Conservation (phyloP, 2,113 vertebrate species). For the Marmota monax region DNA sequence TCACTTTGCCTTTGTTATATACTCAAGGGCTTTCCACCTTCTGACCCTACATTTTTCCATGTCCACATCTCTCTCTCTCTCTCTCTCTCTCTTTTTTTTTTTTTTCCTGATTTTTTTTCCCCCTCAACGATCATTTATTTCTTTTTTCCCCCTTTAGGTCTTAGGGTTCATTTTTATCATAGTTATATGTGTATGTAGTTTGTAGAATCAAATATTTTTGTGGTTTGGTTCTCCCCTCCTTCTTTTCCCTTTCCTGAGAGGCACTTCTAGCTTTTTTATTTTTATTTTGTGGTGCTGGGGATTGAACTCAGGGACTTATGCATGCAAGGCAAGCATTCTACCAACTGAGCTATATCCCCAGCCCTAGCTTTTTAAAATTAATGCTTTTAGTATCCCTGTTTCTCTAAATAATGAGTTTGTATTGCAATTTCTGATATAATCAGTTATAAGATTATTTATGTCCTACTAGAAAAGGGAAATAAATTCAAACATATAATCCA, state of each 20-base stretch:
- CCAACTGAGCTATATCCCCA: no score
- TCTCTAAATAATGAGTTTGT: no score
- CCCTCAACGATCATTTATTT: neutral
- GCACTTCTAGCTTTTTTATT: no score
- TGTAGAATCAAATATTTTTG: conserved; percentile 4
- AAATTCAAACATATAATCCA: neutral
- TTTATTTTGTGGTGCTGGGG: no score
- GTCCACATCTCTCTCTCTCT: neutral
- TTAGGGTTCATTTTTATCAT: conserved; percentile 41
- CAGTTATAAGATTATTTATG: neutral
- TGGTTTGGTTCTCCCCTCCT: neutral
- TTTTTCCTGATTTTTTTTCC: neutral
- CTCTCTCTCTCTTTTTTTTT: no score
- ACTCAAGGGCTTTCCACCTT: neutral
- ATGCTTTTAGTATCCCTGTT: no score
- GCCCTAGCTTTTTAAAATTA: no score
- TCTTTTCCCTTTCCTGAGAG: neutral
- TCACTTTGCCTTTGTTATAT: neutral
- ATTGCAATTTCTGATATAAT: no score
- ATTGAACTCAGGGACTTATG: no score
- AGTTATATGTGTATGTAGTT: neutral
- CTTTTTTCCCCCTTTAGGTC: neutral
- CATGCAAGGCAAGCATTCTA: no score
- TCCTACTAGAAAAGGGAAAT: neutral
- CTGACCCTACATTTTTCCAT: neutral